These are phyloP conservation scores for Conops quadrifasciatus DNA, from an alignment of 2,888 invertebrate genomes.

Conservation along the genomic window DNA sequence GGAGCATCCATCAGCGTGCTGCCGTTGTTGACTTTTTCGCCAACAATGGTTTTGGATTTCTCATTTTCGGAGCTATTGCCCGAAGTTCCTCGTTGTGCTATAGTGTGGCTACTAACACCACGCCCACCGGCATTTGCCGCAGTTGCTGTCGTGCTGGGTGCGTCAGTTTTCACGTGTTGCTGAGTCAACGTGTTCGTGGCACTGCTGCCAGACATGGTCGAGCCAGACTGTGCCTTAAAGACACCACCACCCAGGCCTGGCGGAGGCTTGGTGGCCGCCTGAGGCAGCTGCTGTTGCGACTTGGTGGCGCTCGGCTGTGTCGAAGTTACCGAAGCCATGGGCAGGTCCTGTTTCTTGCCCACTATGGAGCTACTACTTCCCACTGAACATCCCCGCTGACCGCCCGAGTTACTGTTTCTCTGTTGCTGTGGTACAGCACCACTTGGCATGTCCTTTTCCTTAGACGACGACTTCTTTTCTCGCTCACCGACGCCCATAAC, in stretches of 20 bases:
- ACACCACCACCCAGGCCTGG: conserved; percentile 50
- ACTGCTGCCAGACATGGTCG: conserved; percentile 78
- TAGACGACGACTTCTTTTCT: conserved; percentile 52
- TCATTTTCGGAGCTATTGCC: conserved; percentile 39
- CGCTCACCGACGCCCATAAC: conserved; percentile 51
- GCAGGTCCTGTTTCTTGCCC: conserved; percentile 52
- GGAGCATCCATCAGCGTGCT: conserved; percentile 77
- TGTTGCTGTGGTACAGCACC: conserved; percentile 40
- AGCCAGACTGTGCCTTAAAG: conserved; percentile 50
- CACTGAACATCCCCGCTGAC: conserved; percentile 31
- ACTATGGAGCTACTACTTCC: conserved; percentile 9
- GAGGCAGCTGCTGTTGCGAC: conserved; percentile 44
- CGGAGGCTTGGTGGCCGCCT: conserved; percentile 50
- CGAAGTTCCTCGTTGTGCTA: conserved; percentile 33
- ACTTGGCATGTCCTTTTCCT: conserved; percentile 56
- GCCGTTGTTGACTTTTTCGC: conserved; percentile 40
- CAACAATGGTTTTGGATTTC: conserved; percentile 37
- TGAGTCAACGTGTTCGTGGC: conserved; percentile 33
- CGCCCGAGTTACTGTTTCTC: conserved; percentile 48
- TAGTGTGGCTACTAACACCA: conserved; percentile 31
- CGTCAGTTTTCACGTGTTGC: conserved; percentile 38
- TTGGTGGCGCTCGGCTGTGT: conserved; percentile 40
- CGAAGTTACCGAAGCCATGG: conserved; percentile 46
- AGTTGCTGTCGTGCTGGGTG: conserved; percentile 38
- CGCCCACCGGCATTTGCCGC: conserved; percentile 40